A percentile compares a stretch with the other conserved stretches of the same genome.
Evolutionary conservation across 2,113 vertebrate species (phyloP).

Genomic region (Lynx canadensis): DNA sequence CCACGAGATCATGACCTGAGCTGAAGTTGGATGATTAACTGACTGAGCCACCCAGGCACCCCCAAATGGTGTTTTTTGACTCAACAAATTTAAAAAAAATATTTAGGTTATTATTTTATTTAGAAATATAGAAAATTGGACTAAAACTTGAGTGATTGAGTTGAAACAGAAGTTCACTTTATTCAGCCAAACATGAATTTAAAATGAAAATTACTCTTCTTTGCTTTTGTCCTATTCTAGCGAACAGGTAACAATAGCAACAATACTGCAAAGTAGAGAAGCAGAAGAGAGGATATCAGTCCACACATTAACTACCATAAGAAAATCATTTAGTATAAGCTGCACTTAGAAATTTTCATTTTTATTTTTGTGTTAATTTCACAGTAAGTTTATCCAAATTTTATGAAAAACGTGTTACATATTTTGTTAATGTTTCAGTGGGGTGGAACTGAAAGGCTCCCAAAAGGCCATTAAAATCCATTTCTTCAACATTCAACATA

Average conservation of each 20-base stretch:
- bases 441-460: neutral
- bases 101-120: neutral
- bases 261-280: neutral
- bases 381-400: neutral
- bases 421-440: neutral
- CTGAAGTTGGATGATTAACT: no score
- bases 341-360: neutral
- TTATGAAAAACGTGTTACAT: neutral
- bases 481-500: neutral
- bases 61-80: neutral
- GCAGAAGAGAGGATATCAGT: neutral
- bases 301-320: neutral
- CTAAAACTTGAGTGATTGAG: neutral
- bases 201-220: neutral
- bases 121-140: neutral
- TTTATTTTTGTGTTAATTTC: slow-evolving; percentile 8
- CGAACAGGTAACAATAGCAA: neutral
- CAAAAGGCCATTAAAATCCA: neutral
- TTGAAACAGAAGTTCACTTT: neutral
- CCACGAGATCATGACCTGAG: no score
- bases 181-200: neutral
- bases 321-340: neutral
- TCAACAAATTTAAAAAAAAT: neutral
- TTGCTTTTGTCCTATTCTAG: slow-evolving; percentile 1
- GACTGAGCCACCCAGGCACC: no score